Conservation (phyloP, 2,797 vertebrate genomes). For the Tadarida brasiliensis region DNA sequence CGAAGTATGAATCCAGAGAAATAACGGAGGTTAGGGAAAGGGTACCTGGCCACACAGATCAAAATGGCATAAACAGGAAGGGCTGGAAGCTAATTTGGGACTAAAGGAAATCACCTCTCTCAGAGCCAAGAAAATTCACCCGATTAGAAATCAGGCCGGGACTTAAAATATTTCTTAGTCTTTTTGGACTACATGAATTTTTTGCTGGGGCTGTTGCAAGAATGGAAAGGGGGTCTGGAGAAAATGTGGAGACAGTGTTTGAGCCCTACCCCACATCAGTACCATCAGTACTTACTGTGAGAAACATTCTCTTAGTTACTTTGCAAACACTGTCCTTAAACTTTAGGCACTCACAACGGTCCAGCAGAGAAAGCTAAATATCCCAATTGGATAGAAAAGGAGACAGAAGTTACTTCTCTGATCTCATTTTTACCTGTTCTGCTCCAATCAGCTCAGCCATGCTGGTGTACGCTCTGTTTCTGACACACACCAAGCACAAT, state of each 20-base stretch:
- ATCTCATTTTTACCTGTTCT: neutral
- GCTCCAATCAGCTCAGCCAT: neutral
- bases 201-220: neutral
- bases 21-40: neutral
- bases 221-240: neutral
- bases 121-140: neutral
- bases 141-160: neutral
- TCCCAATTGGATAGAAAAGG: neutral
- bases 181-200: slow-evolving; percentile 15
- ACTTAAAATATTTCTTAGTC: neutral
- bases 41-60: neutral
- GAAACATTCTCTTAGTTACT: neutral
- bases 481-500: neutral
- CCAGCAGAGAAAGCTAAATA: neutral
- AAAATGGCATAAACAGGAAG: neutral
- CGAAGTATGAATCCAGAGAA: slow-evolving; percentile 30
- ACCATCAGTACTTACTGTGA: neutral
- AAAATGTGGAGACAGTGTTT: neutral
- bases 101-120: neutral
- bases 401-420: neutral
- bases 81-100: neutral
- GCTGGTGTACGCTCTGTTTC: neutral
- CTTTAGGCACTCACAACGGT: neutral
- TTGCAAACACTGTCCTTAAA: neutral
- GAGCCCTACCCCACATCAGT: neutral